Percentiles rank a stretch among this genome's conserved stretches.
phyloP scores from a whole-genome alignment of 2,113 vertebrate species.

The Mesitornis unicolor region DNA sequence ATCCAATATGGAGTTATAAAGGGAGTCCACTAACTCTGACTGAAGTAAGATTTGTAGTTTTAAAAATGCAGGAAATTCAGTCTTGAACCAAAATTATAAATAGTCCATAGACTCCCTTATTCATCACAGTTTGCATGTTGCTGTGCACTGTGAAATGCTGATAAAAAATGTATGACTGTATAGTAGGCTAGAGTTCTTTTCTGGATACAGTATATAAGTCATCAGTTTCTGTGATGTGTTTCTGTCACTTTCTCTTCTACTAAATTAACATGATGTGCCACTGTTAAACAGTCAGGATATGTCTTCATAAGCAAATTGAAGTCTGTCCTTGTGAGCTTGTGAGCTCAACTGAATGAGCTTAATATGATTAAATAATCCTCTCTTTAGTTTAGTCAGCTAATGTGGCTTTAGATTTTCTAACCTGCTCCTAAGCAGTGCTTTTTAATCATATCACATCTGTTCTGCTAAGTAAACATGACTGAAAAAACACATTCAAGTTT shows the following conservation, averaged over 20 bases:
- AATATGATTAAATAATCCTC: background rate
- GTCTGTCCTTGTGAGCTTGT: background rate
- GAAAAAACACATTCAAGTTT: background rate
- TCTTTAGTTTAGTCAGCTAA: background rate
- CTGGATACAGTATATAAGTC: background rate
- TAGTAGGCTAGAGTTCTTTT: background rate
- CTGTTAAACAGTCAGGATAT: background rate
- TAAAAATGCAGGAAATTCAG: background rate
- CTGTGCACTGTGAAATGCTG: background rate
- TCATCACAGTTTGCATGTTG: background rate
- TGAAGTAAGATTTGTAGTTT: background rate
- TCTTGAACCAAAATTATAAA: background rate
- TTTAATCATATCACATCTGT: background rate
- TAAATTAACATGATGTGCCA: background rate
- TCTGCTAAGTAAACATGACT: background rate
- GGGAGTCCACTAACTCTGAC: background rate
- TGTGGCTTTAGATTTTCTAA: background rate
- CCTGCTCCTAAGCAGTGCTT: background rate
- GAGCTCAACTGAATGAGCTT: background rate
- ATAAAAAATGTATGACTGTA: background rate
- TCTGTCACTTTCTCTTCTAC: background rate
- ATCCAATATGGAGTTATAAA: background rate
- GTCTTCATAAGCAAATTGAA: background rate
- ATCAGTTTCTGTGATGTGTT: background rate
- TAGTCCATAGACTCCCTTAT: background rate